Evolutionary conservation across 2,113 vertebrate genomes (phyloP), one percentile per base, ranked within the genome.

Genomic region (Leuciscus idus): DNA sequence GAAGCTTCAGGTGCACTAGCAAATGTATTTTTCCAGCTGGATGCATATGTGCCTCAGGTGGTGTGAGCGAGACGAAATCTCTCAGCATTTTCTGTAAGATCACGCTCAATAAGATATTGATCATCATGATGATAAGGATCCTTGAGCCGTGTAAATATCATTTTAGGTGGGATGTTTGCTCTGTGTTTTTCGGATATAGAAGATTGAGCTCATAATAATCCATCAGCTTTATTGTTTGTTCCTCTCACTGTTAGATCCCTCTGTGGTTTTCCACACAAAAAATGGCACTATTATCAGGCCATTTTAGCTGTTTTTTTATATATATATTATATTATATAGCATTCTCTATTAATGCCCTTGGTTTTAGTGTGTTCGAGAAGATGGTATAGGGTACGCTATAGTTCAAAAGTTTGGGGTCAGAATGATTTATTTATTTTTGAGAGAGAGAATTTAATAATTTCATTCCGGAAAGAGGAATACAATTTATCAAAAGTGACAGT

Each of bases 141-240:
- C 8, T 33, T 82, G 57, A 81, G 72, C 50, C 26, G 75, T 82
- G 59, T 61, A 82, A 82, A 82, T 82, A 46, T 46, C 80, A 82
- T 52, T 52, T 66, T 48, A 46, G n/a, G 62, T 23, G 48, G 75
- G 50, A 77, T 77, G 75, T 77, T 77, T 77, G 48, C 75, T 77
- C 26, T 55, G 26, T 77, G 46, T 55, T 70, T 68, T 66, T 81
- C n/a, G 12, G 33, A 62, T 46, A 48, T 46, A 46, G 79, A 48
- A 66, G 21, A 15, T 39, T 26, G n/a, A 81, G 61, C 39, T 68
- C 62, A 52, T 70, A 55, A 82, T 82, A 70, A 82, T 70, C 62
- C 43, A 13, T 55, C 46, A 52, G n/a, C 46, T 70, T 52, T 52
- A 33, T 68, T 48, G 80, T 66, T 68, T 70, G 43, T 19, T n/a